Evolutionary conservation across 2,888 invertebrate genomes (phyloP), one percentile per base, ranked within the genome.

Genomic region (Allolobophora icterica): DNA sequence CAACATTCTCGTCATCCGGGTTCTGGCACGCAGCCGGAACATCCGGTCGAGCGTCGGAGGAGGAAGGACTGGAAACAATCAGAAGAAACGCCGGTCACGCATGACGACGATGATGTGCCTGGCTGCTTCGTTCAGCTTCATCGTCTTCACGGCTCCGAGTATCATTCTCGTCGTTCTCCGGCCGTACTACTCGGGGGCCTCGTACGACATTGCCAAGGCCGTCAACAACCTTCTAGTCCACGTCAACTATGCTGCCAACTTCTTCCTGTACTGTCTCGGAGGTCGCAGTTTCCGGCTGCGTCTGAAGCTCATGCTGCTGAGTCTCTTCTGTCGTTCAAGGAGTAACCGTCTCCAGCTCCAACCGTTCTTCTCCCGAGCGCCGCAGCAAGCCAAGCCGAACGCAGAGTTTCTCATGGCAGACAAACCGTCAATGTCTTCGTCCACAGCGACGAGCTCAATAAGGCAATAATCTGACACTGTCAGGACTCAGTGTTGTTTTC

Each of bases 41-140:
- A 52, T 34, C 21, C 35, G n/a, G 33, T 45, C 45, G 35, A 87
- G 87, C 35, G 87, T 34, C 87, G 87, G 87, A 21, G 87, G 35
- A 21, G 87, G 87, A 87, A 21, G 24, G 21, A 17, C 17, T 19
- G 38, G 35, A 35, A 34, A 5, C 0, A 87, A 19, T 34, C 34
- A 87, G 45, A 45, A 34, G 87, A 87, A 34, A 33, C 34, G 38
- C 13, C 30, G 38, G 35, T 35, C 34, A 24, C 35, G 91, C 89
- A 92, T 92, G 91, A 92, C 93, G 89, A 92, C 93, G 11, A 52
- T 91, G 21, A 93, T 93, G 93, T 93, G 93, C 83, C 90, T 93
- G 35, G 91, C 91, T 40, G 92, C 92, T 2, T 93, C 93, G 17
- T 90, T 93, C 89, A 90, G 91, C 38, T 93, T 93, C 87, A 84